Evolutionary conservation across 2,797 vertebrate species (phyloP), one percentile per base, ranked within the genome.

Genomic region (Tokudaia tokunoshimensis): DNA sequence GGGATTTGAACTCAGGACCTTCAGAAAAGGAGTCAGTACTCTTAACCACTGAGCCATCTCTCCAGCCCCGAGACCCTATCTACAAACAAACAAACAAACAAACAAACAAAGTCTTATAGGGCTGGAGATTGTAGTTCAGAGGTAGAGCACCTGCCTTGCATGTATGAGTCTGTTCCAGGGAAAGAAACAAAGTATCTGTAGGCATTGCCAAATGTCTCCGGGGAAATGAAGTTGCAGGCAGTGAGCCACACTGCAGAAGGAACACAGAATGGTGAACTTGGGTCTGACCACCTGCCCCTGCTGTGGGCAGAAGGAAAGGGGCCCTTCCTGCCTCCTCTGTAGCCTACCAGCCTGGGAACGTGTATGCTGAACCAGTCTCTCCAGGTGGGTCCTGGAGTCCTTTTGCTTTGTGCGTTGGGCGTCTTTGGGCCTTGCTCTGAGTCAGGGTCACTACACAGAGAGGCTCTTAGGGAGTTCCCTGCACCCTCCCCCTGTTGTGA

Each of bases 201-300:
- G 61, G 75, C 4, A 3, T 15, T 26, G n/a, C 67, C 63, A 70
- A 0, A 12, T 85, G 52, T 75, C 44, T 57, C 34, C 22, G 2
- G 20, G 20, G 37, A 26, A 31, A n/a, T 44, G 65, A 26, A 55
- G 22, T 59, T 37, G 19, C 63, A 24, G 22, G 15, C 3, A 13
- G 3, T 29, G 12, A 63, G 41, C 70, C 15, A 20, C 12, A 0
- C 55, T 3, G 0, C 10, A 3, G 9, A 31, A 61, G 72, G 31
- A 50, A 4, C 0, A 20, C 2, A 0, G 4, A 13, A 22, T 13
- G 37, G 52, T 24, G 1, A 50, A 17, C 76, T 29, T 0, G 41
- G 65, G 22, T 86, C 70, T 57, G 63, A 24, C 50, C 1, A 0
- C 6, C 59, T 26, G 34, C 17, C 13, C 29, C n/a, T 10, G 59